Evolutionary conservation across 2,113 vertebrate genomes (phyloP), one percentile per base, ranked within the genome.

Genomic region (Macquaria australasica): DNA sequence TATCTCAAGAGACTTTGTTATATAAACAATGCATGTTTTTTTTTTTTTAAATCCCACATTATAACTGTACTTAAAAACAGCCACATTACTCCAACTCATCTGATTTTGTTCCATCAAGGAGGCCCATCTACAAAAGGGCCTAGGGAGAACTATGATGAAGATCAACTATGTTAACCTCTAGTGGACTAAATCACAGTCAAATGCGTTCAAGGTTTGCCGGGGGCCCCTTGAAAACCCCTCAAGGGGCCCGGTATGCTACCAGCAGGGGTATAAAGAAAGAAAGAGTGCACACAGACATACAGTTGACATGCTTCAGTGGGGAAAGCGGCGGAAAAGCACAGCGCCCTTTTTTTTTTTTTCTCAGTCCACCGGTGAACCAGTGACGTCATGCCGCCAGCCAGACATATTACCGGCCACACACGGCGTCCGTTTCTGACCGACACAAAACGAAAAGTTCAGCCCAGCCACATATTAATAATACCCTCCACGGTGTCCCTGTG

Each of bases 301-400:
- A 63, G 72, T 79, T 66, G 75, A 56, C 69, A 51, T 5, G 72
- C 71, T 77, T 62, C 34, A 63, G 39, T 71, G 59, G 63, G 58
- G 28, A 31, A 31, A 31, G n/a, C 31, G 63, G 51, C 25, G 59
- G 79, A 78, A 81, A 51, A 63, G 64, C 58, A 59, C 59, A 34
- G 59, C 48, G n/a, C 21, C 45, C 39, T 21, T 53, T 73, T 72
- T 31, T 43, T 34, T 15, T 37, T 18, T 55, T 3, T 28, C 6
- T 56, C 18, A 66, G 72, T 81, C 70, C 31, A 18, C 89, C 81
- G 70, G 81, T 73, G 64, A 79, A 71, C 34, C 63, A 25, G 43
- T 93, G 93, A 94, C 94, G 94, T 94, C 87, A 94, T 90, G 23
- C 77, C 58, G 72, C 79, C 60, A 84, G 77, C 62, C 87, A 86